Evolutionary conservation across 2,888 invertebrate genomes (phyloP), one percentile per base, ranked within the genome.

Genomic region (Yponomeuta malinellus): DNA sequence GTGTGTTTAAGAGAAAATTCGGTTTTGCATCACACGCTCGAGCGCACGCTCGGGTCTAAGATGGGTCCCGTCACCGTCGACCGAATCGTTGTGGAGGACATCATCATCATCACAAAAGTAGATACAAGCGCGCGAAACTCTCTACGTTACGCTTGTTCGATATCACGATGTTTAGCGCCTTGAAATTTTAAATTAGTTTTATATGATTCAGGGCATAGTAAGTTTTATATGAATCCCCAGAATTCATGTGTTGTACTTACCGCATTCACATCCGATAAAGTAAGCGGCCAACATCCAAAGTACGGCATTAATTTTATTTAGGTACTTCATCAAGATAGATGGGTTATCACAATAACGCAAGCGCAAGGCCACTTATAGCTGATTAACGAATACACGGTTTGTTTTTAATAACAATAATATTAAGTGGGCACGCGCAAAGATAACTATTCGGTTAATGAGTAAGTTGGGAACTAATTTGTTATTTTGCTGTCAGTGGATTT

Each of bases 191-290:
- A 37, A 37, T 23, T 23, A 37, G 2, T 37, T 37, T 37, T 37
- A 37, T 37, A 37, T 37, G 37, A 37, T 37, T 37, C 5, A 37
- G 37, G 2, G 37, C 37, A 37, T 37, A 37, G 37, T 23, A 23
- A 23, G 23, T 23, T 23, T 23, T 23, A 23, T 23, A 23, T 23
- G 0, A 23, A 23, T 1, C 6, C 43, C 6, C 9, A 8, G 8
- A 43, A 8, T 8, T 43, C 0, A 8, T 43, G 43, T 43, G 43
- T 43, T 43, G 83, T 68, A 76, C 68, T 29, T 74, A 59, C 52
- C 12, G 15, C 52, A 59, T 59, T 15, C 6, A 59, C 15, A 59
- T 59, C 52, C 52, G 15, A 15, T 59, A 15, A 15, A 59, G 12
- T 6, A 2, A 15, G 4, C 52, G 52, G 52, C 52, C 15, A 59